These are phyloP conservation scores for Diplazon laetatorius DNA, from an alignment of 2,888 invertebrate genomes.

Conservation along the genomic window DNA sequence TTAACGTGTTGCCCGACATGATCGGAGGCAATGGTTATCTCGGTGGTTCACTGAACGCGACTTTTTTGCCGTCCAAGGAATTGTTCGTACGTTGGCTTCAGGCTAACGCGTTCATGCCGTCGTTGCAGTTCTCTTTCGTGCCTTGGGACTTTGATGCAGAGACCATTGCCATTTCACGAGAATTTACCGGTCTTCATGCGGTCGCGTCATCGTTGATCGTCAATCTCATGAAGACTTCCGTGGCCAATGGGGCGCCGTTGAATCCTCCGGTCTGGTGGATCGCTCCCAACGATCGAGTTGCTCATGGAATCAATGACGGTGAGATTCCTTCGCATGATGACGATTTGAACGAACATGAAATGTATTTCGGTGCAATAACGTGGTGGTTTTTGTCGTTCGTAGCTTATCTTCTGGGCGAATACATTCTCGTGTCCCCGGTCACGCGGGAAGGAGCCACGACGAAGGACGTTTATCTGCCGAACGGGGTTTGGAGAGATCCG, in stretches of 20 bases:
- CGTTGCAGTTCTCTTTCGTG: constrained; percentile 90
- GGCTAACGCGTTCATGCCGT: constrained; percentile 90
- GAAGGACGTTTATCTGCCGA: constrained; percentile 90
- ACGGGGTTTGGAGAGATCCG: constrained; percentile 89
- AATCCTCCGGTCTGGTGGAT: constrained; percentile 95
- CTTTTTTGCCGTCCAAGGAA: constrained; percentile 83
- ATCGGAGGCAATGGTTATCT: constrained; percentile 88
- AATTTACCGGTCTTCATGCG: constrained; percentile 87
- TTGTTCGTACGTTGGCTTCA: constrained; percentile 91
- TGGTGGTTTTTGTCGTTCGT: constrained; percentile 68
- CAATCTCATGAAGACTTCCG: constrained; percentile 85
- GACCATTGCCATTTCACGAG: constrained; percentile 86
- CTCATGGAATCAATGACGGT: constrained; percentile 83
- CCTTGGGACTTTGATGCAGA: constrained; percentile 90
- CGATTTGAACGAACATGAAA: too few species aligned
- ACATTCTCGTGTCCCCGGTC: constrained; percentile 91
- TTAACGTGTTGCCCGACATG: constrained; percentile 91
- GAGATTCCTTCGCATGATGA: too few species aligned
- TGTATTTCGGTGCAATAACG: too few species aligned
- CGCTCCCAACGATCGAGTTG: constrained; percentile 86
- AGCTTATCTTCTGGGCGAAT: constrained; percentile 92
- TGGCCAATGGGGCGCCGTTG: constrained; percentile 87
- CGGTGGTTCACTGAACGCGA: constrained; percentile 83
- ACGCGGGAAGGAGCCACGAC: constrained; percentile 85
- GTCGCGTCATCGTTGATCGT: constrained; percentile 85